Evolutionary conservation across 2,797 vertebrate genomes (phyloP), one percentile per base, ranked within the genome.

Genomic region (Coregonus ussuriensis): DNA sequence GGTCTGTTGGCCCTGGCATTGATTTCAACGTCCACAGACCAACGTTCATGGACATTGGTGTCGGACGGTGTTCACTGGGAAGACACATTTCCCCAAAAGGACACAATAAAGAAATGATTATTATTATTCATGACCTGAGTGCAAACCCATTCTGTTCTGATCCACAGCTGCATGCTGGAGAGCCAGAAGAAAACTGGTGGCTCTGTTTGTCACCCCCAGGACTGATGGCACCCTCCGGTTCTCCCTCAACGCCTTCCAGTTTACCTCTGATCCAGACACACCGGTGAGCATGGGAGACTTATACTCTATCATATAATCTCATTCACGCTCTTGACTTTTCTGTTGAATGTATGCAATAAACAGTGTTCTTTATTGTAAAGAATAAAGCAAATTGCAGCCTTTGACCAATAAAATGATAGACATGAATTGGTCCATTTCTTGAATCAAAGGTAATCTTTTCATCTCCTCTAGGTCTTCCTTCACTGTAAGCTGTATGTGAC

Each of bases 231-330:
- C 83, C n/a, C 15, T 94, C 70, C 88, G 86, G 41, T 93, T 94
- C 74, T 91, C 91, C 1, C 33, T 94, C 3, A 80, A 79, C 54
- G 91, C 93, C 31, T 94, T 94, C 69, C 94, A 94, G 88, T 95
- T 94, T 51, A 89, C 72, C 2, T 71, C 79, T 67, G 80, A 92
- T 35, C 90, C 93, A 0, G 79, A 91, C 67, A 67, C 80, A 0
- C 82, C 91, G 90, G 94, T 92, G 56, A 85, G 82, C 1, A 0
- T 16, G 0, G 68, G 53, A 37, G 13, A 18, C 5, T n/a, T 5
- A n/a, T 4, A 4, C 11, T 21, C 15, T 65, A 16, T 7, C 7
- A 59, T 14, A 0, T 3, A 6, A 31, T 47, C 9, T 47, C 41
- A 47, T 3, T 47, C 41, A 47, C 41, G 11, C 41, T 47, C 41